A percentile compares a stretch with the other conserved stretches of the same genome.
Conservation (phyloP, 2,888 invertebrate species). For the Heliconius charithonia region DNA sequence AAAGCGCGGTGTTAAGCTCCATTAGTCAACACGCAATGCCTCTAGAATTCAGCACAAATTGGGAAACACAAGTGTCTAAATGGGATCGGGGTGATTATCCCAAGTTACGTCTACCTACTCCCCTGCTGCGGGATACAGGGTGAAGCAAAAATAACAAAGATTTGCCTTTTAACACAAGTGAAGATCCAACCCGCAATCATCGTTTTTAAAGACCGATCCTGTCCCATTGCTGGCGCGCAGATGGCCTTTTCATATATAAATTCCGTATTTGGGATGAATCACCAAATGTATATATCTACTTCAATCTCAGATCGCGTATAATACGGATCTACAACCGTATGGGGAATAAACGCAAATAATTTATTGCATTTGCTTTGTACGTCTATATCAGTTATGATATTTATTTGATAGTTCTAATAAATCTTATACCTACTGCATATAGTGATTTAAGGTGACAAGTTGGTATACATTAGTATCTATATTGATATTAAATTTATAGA, state of each 20-base stretch:
- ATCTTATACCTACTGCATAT: not conserved
- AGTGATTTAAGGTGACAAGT: conserved; percentile 3
- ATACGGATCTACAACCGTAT: conserved; percentile 50
- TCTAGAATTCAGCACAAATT: not conserved
- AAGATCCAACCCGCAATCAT: not conserved
- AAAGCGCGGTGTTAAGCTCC: not conserved
- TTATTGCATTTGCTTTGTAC: conserved; percentile 49
- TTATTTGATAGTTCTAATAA: conserved; percentile 28
- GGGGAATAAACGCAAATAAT: conserved; percentile 53
- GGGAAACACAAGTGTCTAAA: not conserved
- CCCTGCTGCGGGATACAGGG: not conserved
- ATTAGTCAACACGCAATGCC: not conserved
- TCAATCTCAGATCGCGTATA: conserved; percentile 50
- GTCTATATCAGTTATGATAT: conserved; percentile 38
- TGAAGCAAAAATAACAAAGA: not conserved
- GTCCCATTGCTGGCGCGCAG: not conserved
- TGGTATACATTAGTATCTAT: not conserved
- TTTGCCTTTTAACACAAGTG: not conserved
- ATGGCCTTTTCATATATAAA: conserved; percentile 3
- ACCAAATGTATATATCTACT: conserved; percentile 56
- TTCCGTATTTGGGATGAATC: conserved; percentile 30
- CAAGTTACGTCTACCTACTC: not conserved
- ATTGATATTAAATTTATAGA: too few species aligned
- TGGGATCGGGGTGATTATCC: not conserved
- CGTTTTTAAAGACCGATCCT: not conserved